phyloP scores from a whole-genome alignment of 2,797 vertebrate genomes.

The Phoxinus dragarum region DNA sequence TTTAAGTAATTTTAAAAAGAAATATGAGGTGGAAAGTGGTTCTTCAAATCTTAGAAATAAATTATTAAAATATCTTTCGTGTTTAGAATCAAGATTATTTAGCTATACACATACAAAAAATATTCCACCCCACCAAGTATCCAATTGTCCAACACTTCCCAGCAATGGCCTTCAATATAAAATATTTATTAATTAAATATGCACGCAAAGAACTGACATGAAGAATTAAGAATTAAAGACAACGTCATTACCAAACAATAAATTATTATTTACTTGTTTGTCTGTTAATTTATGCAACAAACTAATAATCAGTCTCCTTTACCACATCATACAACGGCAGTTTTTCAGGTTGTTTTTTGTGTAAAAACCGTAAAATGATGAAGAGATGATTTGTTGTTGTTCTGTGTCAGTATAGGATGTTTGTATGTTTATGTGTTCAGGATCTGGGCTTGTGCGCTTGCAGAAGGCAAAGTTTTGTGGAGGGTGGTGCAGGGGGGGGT shows the following conservation, averaged over 20 bases:
- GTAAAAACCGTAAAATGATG: background rate
- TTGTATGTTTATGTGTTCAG: constrained; percentile 51
- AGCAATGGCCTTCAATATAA: background rate
- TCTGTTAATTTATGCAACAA: constrained; percentile 7
- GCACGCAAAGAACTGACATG: background rate
- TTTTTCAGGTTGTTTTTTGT: constrained; percentile 28
- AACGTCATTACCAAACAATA: background rate
- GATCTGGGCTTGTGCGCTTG: constrained; percentile 35
- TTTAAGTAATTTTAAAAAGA: background rate
- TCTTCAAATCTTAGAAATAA: background rate
- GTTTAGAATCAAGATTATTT: background rate
- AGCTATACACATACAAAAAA: background rate
- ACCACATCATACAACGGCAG: background rate
- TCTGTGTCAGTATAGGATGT: constrained; percentile 39
- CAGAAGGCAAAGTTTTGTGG: constrained; percentile 50
- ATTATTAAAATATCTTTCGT: background rate
- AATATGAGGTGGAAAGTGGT: background rate
- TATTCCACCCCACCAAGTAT: no score
- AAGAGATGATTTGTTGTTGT: constrained; percentile 18
- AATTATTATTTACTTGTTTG: background rate
- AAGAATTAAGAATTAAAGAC: background rate
- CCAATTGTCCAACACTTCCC: background rate
- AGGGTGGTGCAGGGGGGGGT: constrained; percentile 46
- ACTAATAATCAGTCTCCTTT: background rate
- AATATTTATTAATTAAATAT: background rate